A percentile compares a stretch with the other conserved stretches of the same genome.
phyloP scores from a whole-genome alignment of 1,140 invertebrate genomes.

The Lamellibrachia luymesi region DNA sequence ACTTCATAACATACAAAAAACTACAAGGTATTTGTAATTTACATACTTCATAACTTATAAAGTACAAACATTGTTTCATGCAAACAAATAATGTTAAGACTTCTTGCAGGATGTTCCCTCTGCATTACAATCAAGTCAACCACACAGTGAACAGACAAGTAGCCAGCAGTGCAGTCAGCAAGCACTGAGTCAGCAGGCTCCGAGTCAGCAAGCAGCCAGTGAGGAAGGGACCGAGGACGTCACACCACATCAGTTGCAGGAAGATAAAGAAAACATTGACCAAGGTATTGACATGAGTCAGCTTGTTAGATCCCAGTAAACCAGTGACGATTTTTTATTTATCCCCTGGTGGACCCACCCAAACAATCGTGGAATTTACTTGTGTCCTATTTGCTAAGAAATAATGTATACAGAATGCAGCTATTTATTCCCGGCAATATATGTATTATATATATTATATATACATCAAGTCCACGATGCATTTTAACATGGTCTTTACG shows the following conservation, averaged over 20 bases:
- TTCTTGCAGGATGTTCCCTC: not conserved
- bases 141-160: not conserved
- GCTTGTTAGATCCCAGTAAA: not conserved
- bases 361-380: too few species aligned
- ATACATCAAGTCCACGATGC: too few species aligned
- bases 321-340: not conserved
- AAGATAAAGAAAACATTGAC: slow-evolving; percentile 1
- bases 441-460: too few species aligned
- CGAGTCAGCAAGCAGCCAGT: not conserved
- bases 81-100: not conserved
- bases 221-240: not conserved
- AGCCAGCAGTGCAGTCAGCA: not conserved
- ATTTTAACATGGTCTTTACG: too few species aligned
- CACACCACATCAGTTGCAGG: not conserved
- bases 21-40: too few species aligned
- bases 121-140: not conserved
- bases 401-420: too few species aligned
- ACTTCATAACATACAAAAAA: too few species aligned
- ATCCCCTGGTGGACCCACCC: too few species aligned
- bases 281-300: not conserved
- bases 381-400: too few species aligned
- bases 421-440: too few species aligned
- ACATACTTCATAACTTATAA: not conserved
- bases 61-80: not conserved
- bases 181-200: not conserved